phyloP scores from a whole-genome alignment of 2,797 vertebrate genomes.

The Salarias fasciatus region DNA sequence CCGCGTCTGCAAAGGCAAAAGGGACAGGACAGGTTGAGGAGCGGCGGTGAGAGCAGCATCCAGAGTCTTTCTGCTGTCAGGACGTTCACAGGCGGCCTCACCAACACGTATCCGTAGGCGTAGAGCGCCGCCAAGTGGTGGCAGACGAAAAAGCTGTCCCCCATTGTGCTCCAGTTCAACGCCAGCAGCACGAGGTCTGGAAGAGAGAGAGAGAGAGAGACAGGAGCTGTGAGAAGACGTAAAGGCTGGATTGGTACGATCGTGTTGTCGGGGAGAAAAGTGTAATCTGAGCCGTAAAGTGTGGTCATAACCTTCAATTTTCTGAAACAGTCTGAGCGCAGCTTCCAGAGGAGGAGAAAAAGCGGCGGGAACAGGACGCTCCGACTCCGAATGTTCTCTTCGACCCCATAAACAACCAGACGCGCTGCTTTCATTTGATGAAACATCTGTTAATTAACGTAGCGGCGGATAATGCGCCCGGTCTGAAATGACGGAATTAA shows the following conservation, averaged over 20 bases:
- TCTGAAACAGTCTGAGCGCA: not conserved
- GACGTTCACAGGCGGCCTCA: slow-evolving; percentile 57
- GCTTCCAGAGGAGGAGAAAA: not conserved
- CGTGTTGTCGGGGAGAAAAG: not conserved
- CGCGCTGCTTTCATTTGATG: too few relatives aligned
- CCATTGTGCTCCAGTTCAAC: slow-evolving; percentile 86
- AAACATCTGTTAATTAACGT: too few relatives aligned
- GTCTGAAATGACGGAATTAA: too few relatives aligned
- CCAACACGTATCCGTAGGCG: slow-evolving; percentile 90
- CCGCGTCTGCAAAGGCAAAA: slow-evolving; percentile 72
- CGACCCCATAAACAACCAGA: not conserved
- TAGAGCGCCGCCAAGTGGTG: slow-evolving; percentile 90
- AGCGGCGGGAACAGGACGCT: not conserved
- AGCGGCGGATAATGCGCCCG: too few relatives aligned
- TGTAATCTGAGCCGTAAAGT: not conserved
- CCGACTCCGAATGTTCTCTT: not conserved
- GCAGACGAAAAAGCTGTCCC: slow-evolving; percentile 86
- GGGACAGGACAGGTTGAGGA: not conserved
- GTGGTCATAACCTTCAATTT: not conserved
- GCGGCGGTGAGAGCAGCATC: not conserved
- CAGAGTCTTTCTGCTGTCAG: not conserved
- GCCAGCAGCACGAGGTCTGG: slow-evolving; percentile 85
- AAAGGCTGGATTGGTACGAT: not conserved
- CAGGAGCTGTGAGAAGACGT: not conserved
- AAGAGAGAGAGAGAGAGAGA: slow-evolving; percentile 3